Evolutionary conservation across 64 coral and sea anemone genomes (phyloP).

Genomic region (Hydrozoanthus tunicans): DNA sequence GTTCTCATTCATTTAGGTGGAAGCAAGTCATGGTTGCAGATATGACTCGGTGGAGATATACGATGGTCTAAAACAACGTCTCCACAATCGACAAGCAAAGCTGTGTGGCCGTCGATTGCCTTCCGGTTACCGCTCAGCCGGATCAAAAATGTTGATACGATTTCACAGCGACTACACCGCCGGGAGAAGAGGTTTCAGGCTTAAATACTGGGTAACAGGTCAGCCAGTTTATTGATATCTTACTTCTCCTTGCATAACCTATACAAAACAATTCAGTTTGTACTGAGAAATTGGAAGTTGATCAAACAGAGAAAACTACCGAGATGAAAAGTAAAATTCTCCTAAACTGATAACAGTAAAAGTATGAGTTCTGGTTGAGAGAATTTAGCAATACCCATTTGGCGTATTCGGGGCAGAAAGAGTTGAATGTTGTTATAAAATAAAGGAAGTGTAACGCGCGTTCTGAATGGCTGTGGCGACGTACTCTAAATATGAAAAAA

Average conservation of each 20-base stretch:
- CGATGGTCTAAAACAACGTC: conserved; percentile 61
- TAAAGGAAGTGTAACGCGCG: no score
- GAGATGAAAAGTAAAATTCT: no score
- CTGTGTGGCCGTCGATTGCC: conserved; percentile 61
- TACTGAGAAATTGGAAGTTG: no score
- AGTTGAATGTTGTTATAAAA: no score
- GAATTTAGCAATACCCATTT: no score
- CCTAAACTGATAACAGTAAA: no score
- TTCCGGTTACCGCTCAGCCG: conserved; percentile 31
- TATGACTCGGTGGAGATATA: conserved; percentile 90
- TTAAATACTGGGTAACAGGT: conserved; percentile 72
- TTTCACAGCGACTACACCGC: conserved; percentile 89
- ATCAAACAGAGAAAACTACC: no score
- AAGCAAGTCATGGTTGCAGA: conserved; percentile 70
- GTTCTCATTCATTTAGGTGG: conserved; percentile 51
- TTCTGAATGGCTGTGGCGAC: no score
- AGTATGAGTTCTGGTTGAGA: no score
- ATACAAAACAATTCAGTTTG: neutral
- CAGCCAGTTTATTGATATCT: neutral
- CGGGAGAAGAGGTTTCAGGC: conserved; percentile 61
- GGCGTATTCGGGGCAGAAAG: no score
- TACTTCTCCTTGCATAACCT: neutral
- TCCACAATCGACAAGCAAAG: conserved; percentile 50
- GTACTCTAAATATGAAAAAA: no score
- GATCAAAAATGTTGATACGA: conserved; percentile 49